Evolutionary conservation across 2,888 invertebrate species (phyloP).

Genomic region (Orchesella flavescens): DNA sequence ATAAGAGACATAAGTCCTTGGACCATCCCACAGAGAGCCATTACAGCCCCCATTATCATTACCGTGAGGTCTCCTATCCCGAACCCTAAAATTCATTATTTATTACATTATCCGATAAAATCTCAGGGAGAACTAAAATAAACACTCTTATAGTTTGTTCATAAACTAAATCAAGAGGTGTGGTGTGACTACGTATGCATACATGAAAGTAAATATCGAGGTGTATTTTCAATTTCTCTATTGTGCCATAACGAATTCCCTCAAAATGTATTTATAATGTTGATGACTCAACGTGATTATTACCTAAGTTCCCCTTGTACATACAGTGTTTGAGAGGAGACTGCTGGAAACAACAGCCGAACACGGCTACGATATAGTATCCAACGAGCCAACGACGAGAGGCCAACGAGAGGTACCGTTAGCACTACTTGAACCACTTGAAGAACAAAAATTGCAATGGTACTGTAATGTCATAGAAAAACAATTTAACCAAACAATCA

Average conservation of each 20-base stretch:
- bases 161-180: too few species aligned
- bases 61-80: slow-evolving; percentile 61
- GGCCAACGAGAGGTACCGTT: slow-evolving; percentile 68
- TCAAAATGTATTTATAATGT: too few species aligned
- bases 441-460: slow-evolving; percentile 69
- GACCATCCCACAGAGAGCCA: slow-evolving; percentile 69
- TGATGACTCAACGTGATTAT: slow-evolving; percentile 3
- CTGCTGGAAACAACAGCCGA: slow-evolving; percentile 70
- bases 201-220: too few species aligned
- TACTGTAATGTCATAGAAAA: slow-evolving; percentile 45
- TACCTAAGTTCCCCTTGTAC: slow-evolving; percentile 49
- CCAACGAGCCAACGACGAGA: too few species aligned
- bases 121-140: slow-evolving; percentile 12
- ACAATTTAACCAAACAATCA: slow-evolving; percentile 17
- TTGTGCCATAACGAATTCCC: too few species aligned
- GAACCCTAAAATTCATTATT: slow-evolving; percentile 45
- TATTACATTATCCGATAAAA: slow-evolving; percentile 38
- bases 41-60: slow-evolving; percentile 67
- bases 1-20: slow-evolving; percentile 68
- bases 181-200: too few species aligned
- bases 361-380: slow-evolving; percentile 69
- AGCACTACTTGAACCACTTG: slow-evolving; percentile 70
- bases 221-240: too few species aligned
- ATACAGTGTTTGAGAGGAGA: slow-evolving; percentile 65
- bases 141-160: too few species aligned